A percentile compares a stretch with the other conserved stretches of the same genome.
phyloP scores from a whole-genome alignment of 2,113 vertebrate species.

The Narcine bancroftii region DNA sequence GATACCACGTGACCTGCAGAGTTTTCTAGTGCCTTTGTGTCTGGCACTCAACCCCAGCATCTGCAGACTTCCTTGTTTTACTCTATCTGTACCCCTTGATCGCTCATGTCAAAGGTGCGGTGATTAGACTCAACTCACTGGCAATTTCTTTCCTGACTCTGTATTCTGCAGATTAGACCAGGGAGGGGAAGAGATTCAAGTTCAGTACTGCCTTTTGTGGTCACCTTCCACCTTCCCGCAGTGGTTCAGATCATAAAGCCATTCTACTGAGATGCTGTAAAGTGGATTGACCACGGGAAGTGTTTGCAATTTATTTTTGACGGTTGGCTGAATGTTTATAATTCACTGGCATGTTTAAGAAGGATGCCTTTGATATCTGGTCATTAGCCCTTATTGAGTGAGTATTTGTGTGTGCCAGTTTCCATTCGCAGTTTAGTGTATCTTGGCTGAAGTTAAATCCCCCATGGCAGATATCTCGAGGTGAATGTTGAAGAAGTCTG shows the following conservation, averaged over 20 bases:
- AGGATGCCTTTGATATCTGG: background rate
- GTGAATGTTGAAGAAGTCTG: background rate
- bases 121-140: background rate
- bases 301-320: slow-evolving; percentile 1
- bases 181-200: background rate
- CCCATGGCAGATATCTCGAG: background rate
- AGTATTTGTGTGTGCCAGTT: background rate
- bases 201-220: background rate
- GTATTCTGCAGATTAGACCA: background rate
- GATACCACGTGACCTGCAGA: no score
- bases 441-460: background rate
- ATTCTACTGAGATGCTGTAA: background rate
- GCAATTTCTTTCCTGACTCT: background rate
- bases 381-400: background rate
- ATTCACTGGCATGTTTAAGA: background rate
- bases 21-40: no score
- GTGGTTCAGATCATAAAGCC: background rate
- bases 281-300: background rate
- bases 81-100: no score
- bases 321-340: slow-evolving; percentile 6
- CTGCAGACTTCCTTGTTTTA: no score
- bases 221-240: background rate
- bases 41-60: no score
- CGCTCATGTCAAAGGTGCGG: no score
- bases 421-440: background rate